Conservation (phyloP, 2,797 vertebrate genomes). For the Muraenolepis orangiensis region DNA sequence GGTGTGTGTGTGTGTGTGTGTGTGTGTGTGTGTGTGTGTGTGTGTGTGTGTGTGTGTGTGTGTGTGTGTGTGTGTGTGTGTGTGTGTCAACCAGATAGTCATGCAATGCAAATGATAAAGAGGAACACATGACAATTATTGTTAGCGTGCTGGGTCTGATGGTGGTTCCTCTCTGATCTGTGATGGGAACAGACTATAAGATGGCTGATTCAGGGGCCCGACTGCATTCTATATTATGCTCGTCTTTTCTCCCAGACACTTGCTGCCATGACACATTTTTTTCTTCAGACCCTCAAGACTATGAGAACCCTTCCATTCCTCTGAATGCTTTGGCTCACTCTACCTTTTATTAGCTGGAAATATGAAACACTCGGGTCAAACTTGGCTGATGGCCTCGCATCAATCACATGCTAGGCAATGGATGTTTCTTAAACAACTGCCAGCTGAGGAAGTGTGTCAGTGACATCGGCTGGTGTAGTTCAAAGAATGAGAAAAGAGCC, state of each 20-base stretch:
- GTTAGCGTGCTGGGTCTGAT: constrained; percentile 26
- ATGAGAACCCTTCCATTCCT: neutral
- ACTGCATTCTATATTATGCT: constrained; percentile 8
- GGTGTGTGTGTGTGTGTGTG: constrained; percentile 16
- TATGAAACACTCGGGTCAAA: neutral
- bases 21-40: constrained; percentile 19
- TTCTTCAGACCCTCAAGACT: constrained; percentile 11
- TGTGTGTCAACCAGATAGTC: constrained; percentile 19
- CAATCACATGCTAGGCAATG: neutral
- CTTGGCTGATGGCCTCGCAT: neutral
- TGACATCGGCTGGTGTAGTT: neutral
- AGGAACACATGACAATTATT: constrained; percentile 41
- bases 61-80: constrained; percentile 25
- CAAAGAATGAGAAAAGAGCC: neutral
- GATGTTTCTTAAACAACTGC: too few species aligned
- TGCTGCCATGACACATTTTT: constrained; percentile 24
- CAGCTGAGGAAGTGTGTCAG: neutral
- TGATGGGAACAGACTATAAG: constrained; percentile 24
- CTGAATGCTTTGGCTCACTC: neutral
- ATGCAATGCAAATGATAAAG: constrained; percentile 7
- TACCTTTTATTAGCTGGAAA: neutral
- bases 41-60: neutral
- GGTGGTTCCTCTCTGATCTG: constrained; percentile 30
- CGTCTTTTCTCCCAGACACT: constrained; percentile 26
- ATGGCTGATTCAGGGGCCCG: constrained; percentile 37